A percentile compares a stretch with the other conserved stretches of the same genome.
phyloP scores from a whole-genome alignment of 1,140 invertebrate genomes.

The Epicauta chinensis region DNA sequence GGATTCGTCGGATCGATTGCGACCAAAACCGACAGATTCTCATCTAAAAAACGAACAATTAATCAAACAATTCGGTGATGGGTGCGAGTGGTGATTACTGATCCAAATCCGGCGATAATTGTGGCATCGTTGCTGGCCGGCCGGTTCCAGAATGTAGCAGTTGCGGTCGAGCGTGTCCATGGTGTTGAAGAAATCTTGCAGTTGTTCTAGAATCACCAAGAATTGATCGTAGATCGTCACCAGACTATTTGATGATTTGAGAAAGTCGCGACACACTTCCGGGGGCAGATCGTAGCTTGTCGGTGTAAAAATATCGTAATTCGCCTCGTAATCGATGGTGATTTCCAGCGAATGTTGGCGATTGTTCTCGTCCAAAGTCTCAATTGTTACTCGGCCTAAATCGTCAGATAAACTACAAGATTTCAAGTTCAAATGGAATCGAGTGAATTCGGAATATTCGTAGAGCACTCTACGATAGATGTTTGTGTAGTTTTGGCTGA shows the following conservation, averaged over 20 bases:
- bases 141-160: conserved; percentile 45
- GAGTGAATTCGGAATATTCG: conserved; percentile 32
- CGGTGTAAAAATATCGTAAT: conserved; percentile 27
- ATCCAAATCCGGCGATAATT: conserved; percentile 43
- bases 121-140: conserved; percentile 37
- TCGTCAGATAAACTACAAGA: conserved; percentile 24
- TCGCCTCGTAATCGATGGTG: conserved; percentile 16
- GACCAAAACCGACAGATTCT: conserved; percentile 35
- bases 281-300: conserved; percentile 32
- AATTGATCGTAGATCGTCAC: conserved; percentile 28
- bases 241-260: conserved; percentile 18
- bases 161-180: conserved; percentile 43
- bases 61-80: not conserved
- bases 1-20: conserved; percentile 30
- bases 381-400: conserved; percentile 23
- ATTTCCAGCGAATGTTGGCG: conserved; percentile 28
- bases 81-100: conserved; percentile 27
- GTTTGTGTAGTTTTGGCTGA: conserved; percentile 21
- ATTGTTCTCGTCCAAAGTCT: conserved; percentile 22
- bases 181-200: conserved; percentile 44
- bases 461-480: conserved; percentile 26
- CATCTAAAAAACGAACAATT: conserved; percentile 23
- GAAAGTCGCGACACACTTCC: too few relatives aligned
- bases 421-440: conserved; percentile 33
- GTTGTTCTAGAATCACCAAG: conserved; percentile 20